These are phyloP conservation scores for Pangasius sanitwongsei DNA, from an alignment of 2,797 vertebrate genomes.

Conservation along the genomic window DNA sequence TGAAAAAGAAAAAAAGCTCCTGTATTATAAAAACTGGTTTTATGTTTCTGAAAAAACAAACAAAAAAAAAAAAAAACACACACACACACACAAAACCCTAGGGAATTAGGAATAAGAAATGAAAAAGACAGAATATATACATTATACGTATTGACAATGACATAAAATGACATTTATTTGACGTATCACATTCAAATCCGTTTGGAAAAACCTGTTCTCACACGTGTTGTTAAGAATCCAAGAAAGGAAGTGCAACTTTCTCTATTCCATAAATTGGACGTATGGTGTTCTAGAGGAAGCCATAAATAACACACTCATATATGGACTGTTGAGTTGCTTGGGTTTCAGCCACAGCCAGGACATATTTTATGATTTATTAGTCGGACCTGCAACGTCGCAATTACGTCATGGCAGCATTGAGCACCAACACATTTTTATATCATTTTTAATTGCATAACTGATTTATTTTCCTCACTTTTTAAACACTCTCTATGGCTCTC, in stretches of 20 bases:
- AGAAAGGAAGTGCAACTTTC: neutral
- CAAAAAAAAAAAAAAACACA: no score
- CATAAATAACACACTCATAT: neutral
- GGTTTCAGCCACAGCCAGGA: neutral
- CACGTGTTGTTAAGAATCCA: neutral
- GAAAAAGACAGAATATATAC: neutral
- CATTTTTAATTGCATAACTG: neutral
- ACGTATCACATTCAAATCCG: neutral
- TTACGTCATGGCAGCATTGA: conserved; percentile 25
- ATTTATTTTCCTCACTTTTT: neutral
- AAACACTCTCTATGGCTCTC: conserved; percentile 1
- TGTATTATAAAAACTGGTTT: neutral
- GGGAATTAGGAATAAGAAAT: neutral
- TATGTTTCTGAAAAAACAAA: neutral
- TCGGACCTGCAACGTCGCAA: neutral
- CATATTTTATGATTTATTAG: neutral
- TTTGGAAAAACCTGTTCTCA: neutral
- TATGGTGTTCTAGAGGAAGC: neutral
- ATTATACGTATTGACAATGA: neutral
- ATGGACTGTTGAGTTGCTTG: neutral
- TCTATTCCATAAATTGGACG: no score
- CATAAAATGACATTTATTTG: neutral
- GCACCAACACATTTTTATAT: neutral
- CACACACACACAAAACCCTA: neutral
- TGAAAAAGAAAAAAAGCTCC: neutral